Evolutionary conservation across 2,797 vertebrate species (phyloP).

Genomic region (Iguana delicatissima): DNA sequence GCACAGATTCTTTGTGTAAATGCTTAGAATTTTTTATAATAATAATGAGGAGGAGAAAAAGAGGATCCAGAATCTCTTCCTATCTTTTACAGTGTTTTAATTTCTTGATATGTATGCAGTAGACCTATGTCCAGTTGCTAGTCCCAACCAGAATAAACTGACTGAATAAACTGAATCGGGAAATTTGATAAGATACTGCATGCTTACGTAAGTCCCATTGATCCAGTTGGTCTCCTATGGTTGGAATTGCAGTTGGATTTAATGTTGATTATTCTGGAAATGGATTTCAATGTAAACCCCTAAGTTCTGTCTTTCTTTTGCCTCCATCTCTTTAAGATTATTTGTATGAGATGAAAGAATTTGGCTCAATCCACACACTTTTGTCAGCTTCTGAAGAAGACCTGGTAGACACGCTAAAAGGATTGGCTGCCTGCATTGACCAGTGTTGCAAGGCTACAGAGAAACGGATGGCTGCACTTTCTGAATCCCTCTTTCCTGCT

Average conservation of each 20-base stretch:
- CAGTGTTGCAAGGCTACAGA: conserved; percentile 87
- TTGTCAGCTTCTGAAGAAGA: conserved; percentile 91
- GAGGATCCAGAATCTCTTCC: not conserved
- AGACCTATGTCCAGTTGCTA: no score
- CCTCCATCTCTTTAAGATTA: conserved; percentile 83
- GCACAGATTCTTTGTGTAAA: not conserved
- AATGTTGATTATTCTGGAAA: not conserved
- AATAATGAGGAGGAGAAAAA: not conserved
- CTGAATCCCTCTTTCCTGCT: conserved; percentile 84
- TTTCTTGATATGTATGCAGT: not conserved
- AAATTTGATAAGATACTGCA: no score
- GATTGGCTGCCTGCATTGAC: conserved; percentile 86
- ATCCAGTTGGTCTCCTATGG: no score
- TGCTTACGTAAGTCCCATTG: no score
- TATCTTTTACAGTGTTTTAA: not conserved
- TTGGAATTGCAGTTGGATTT: no score
- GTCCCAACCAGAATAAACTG: no score
- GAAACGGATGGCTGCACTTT: conserved; percentile 83
- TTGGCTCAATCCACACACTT: conserved; percentile 84
- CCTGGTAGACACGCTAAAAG: conserved; percentile 84
- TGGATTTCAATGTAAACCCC: not conserved
- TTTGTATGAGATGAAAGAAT: conserved; percentile 90
- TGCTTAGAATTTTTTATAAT: not conserved
- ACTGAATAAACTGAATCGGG: no score
- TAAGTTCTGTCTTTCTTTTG: not conserved